Conservation (phyloP, 2,113 vertebrate genomes). For the Psephotus haematonotus region DNA sequence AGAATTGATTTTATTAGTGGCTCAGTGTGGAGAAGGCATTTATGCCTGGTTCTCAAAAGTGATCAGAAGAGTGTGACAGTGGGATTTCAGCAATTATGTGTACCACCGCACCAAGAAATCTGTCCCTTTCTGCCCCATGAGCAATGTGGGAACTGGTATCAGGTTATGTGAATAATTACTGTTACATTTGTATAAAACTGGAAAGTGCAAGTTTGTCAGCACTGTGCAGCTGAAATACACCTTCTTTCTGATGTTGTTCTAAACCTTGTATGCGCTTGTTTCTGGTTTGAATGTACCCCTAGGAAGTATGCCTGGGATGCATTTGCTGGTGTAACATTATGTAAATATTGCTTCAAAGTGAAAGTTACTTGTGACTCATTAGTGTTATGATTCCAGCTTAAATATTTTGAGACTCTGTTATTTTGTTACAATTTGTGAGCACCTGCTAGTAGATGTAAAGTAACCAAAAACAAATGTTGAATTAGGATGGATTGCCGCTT, state of each 20-base stretch:
- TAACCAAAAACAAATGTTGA: background rate
- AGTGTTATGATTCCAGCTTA: background rate
- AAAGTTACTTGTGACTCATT: background rate
- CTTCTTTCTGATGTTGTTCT: background rate
- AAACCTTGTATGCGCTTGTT: background rate
- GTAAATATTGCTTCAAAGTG: constrained; percentile 15
- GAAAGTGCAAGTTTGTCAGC: background rate
- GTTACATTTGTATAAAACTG: background rate
- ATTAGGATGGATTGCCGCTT: background rate
- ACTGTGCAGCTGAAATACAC: background rate
- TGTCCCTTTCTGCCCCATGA: background rate
- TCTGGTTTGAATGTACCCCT: background rate
- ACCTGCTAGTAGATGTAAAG: background rate
- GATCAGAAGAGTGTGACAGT: fast-evolving
- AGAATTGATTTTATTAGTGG: background rate
- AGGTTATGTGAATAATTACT: background rate
- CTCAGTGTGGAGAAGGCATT: background rate
- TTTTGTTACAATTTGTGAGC: background rate
- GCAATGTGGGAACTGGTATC: background rate
- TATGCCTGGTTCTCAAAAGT: background rate
- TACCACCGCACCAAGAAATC: background rate
- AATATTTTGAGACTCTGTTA: background rate
- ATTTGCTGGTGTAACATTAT: background rate
- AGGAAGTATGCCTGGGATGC: background rate
- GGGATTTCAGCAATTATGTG: fast-evolving